Evolutionary conservation across 2,797 vertebrate species (phyloP), one percentile per base, ranked within the genome.

Genomic region (Staurois parvus): DNA sequence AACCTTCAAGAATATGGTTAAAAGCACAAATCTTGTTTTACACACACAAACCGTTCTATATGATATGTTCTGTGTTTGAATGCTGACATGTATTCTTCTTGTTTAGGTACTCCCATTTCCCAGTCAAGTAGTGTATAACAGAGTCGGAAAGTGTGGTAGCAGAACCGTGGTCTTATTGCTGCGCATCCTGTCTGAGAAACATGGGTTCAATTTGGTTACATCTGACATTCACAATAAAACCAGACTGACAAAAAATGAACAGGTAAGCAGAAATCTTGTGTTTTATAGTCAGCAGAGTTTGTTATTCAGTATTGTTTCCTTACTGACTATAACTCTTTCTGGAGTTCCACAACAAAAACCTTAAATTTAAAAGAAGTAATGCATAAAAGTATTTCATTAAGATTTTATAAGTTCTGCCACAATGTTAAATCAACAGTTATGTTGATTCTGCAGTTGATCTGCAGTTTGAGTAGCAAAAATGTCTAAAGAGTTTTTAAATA

Each of bases 221-320:
- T 99, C 98, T 52, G 98, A 99, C 90, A 97, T 99, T 89, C 98
- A 99, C 93, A 99, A 99, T 91, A 99, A 98, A 95, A 99, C 98
- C 88, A 96, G 98, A 83, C 96, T 99, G 88, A 98, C 97, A 2
- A 98, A 98, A 93, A 97, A 95, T 87, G 98, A 99, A 87, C 98
- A 99, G 96, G 98, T 98, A 90, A 94, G 91, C 88, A 81, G 34
- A 74, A 67, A 37, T 26, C 1, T 15, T 29, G 21, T 42, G 1
- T 72, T 56, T 19, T 68, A 4, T 29, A 26, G n/a, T 42, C 13
- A 24, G 21, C 21, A 21, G 21, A 4, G 19, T 24, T 9, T 59
- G 52, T 59, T 24, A 59, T 59, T 59, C 21, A 66, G 64, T 29
- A 66, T 66, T 29, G 64, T 66, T 29, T 29, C 26, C 17, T 26